These are phyloP conservation scores for Microctonus brassicae DNA, from an alignment of 2,888 invertebrate genomes.

Conservation along the genomic window DNA sequence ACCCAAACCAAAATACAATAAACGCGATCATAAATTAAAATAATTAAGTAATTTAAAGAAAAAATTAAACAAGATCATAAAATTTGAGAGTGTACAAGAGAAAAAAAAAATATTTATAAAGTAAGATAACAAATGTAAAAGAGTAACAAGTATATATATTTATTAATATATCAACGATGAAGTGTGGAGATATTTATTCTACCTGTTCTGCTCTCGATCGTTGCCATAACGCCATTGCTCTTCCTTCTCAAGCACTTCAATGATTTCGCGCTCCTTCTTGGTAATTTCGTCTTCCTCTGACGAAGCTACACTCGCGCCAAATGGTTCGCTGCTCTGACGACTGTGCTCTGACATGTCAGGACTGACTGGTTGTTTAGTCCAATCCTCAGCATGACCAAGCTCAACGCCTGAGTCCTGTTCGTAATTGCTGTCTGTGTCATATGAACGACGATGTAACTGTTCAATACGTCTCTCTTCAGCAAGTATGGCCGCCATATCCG, in stretches of 20 bases:
- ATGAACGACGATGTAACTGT: slow-evolving; percentile 81
- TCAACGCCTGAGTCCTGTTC: slow-evolving; percentile 82
- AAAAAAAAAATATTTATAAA: slow-evolving; percentile 1
- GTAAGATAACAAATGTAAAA: not conserved
- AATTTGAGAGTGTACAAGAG: not conserved
- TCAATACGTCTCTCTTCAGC: slow-evolving; percentile 85
- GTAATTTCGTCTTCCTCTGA: slow-evolving; percentile 82
- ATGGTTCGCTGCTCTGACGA: slow-evolving; percentile 85
- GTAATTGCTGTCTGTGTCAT: slow-evolving; percentile 77
- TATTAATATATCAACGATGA: not conserved
- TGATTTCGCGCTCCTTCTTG: slow-evolving; percentile 77
- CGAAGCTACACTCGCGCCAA: slow-evolving; percentile 79
- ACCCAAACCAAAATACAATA: slow-evolving; percentile 33
- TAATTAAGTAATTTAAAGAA: not conserved
- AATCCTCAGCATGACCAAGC: slow-evolving; percentile 72
- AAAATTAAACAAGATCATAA: slow-evolving; percentile 1
- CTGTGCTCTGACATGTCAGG: slow-evolving; percentile 76
- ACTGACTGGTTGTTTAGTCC: slow-evolving; percentile 66
- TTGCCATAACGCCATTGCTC: slow-evolving; percentile 74
- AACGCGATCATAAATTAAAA: slow-evolving; percentile 14
- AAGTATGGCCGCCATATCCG: slow-evolving; percentile 85
- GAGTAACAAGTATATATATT: slow-evolving; percentile 5
- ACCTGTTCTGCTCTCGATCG: slow-evolving; percentile 63
- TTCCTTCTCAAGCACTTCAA: slow-evolving; percentile 76
- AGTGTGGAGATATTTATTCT: slow-evolving; percentile 28